Evolutionary conservation across 2,797 vertebrate genomes (phyloP).

Genomic region (Galagoides demidoff): DNA sequence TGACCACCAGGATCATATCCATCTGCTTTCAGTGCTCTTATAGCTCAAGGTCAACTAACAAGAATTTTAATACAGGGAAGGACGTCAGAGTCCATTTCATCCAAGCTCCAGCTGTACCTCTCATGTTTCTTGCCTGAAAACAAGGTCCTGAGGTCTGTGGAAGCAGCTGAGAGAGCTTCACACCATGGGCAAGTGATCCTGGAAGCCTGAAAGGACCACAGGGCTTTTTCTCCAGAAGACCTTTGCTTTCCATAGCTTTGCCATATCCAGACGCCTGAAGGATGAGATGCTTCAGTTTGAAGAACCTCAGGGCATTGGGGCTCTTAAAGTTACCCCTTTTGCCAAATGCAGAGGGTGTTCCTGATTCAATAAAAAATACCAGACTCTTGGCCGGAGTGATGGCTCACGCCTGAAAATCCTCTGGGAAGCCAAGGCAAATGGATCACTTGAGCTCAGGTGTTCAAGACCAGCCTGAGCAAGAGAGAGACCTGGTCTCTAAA

Average conservation of each 20-base stretch:
- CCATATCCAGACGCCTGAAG: not conserved
- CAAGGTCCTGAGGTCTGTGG: rapidly evolving
- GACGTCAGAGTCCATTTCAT: not conserved
- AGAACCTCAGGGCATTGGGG: not conserved
- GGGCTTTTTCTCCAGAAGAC: not conserved
- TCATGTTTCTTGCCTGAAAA: not conserved
- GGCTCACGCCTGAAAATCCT: no score
- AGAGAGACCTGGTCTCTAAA: no score
- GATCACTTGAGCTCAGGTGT: no score
- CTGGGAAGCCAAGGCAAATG: no score
- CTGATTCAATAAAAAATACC: not conserved
- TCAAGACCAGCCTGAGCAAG: no score
- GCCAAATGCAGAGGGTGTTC: not conserved
- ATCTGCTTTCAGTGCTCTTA: no score
- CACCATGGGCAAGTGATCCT: not conserved
- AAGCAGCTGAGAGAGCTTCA: not conserved
- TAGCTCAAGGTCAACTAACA: not conserved
- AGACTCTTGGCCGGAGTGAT: no score
- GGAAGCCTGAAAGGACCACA: not conserved
- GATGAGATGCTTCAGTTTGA: not conserved
- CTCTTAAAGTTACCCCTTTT: not conserved
- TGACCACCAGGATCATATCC: no score
- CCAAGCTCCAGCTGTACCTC: no score
- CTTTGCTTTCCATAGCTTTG: not conserved
- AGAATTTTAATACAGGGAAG: not conserved